Base-by-base conservation (phyloP, 2,797 vertebrate genomes). In the Sciaenops ocellatus region DNA sequence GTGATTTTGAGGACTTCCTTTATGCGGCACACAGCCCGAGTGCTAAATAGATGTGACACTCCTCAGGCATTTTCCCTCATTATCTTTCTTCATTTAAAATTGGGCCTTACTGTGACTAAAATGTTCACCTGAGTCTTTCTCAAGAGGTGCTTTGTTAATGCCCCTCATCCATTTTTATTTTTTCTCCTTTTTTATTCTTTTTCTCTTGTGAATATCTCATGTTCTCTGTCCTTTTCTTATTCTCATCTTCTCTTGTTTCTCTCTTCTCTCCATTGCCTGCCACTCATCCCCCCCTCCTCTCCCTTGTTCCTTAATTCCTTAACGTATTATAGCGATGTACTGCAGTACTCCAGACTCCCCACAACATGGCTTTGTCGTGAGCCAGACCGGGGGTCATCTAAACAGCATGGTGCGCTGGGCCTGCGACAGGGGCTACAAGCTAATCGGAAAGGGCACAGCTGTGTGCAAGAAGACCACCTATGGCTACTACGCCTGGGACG, bases 311-410 rank as follows among this genome's bases (percentile, higher is more conserved):
- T 89, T 73, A 78, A 47, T 76, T 54, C 51, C 51, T 79, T 55
- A 34, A 72, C 78, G 15, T 89, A 30, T 73, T 76, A 18, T 89
- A 99, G 98, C 98, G 41, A 95, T 97, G 91, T 99, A 99, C 91
- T 99, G 98, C 84, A 99, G 98, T 77, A 99, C 98, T 16, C 98
- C 98, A 0, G 98, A 99, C 90, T 99, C 98, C 9, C 98, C 98
- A 0, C 97, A 97, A 56, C 98, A 99, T 0, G 98, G 98, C 59
- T 98, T 98, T 82, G 98, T 99, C 50, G 96, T 98, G 80, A 99
- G 98, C 74, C 98, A 99, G 94, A 98, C 97, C 0, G 98, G 98
- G 0, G 98, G 98, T 44, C 98, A 99, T 47, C 95, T 98, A 18
- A 99, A 99, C 94, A 99, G 98, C 60, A 76, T 98, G 87, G 98